These are phyloP conservation scores for Dendrocincla fuliginosa DNA, from an alignment of 2,797 vertebrate species.

Conservation along the genomic window DNA sequence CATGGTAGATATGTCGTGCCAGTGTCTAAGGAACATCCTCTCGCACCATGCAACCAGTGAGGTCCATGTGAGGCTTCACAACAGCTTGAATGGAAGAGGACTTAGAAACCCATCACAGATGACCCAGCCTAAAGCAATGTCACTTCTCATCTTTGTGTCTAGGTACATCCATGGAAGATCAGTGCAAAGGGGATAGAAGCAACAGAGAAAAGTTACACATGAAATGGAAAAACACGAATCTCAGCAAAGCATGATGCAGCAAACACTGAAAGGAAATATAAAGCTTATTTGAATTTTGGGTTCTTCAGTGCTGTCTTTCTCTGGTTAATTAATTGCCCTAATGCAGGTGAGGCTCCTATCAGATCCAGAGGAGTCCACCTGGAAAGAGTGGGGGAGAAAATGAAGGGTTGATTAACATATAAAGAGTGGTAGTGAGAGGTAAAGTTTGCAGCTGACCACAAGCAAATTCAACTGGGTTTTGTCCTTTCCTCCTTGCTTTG, in stretches of 20 bases:
- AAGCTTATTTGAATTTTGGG: not conserved
- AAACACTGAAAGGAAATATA: not conserved
- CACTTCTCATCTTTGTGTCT: not conserved
- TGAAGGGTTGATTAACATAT: not conserved
- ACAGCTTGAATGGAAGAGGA: not conserved
- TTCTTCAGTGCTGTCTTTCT: not conserved
- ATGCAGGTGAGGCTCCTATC: not conserved
- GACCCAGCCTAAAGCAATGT: not conserved
- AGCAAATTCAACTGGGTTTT: slow-evolving; percentile 17
- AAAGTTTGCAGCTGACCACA: not conserved
- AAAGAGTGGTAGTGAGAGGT: not conserved
- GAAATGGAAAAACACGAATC: not conserved
- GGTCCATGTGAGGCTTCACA: not conserved
- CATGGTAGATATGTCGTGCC: fast-evolving
- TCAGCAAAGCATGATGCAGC: not conserved
- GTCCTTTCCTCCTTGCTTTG: slow-evolving; percentile 26
- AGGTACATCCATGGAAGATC: not conserved
- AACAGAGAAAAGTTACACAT: not conserved
- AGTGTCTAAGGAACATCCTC: not conserved
- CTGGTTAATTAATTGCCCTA: slow-evolving; percentile 4
- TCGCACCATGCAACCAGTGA: not conserved
- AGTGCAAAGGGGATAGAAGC: not conserved
- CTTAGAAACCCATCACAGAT: not conserved
- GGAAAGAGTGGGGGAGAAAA: not conserved
- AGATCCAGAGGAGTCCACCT: not conserved